Conservation (phyloP, 2,113 vertebrate genomes). For the Alligator mississippiensis region DNA sequence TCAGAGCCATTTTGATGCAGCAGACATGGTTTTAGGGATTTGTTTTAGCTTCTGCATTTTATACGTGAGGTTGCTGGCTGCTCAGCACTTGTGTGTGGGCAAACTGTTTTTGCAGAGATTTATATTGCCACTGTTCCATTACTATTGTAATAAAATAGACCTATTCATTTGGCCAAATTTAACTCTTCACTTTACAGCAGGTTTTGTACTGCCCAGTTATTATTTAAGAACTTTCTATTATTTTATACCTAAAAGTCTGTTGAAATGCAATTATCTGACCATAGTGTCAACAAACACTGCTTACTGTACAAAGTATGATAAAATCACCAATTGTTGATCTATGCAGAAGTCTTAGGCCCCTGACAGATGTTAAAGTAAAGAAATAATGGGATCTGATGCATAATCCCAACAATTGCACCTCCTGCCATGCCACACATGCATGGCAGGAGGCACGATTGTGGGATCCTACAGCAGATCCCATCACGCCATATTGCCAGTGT, state of each 20-base stretch:
- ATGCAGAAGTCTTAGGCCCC: not conserved
- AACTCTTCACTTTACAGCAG: not conserved
- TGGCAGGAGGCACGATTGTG: too few species aligned
- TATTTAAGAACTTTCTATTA: not conserved
- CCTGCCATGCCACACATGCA: too few species aligned
- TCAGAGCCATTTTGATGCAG: not conserved
- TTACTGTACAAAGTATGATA: not conserved
- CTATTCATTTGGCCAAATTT: not conserved
- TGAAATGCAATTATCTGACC: not conserved
- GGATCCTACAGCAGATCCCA: too few species aligned
- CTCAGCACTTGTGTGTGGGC: slow-evolving; percentile 14
- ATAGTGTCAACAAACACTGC: not conserved
- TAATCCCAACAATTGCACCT: too few species aligned
- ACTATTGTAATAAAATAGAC: slow-evolving; percentile 3
- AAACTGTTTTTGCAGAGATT: slow-evolving; percentile 49
- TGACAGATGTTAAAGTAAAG: too few species aligned
- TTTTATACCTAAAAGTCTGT: not conserved
- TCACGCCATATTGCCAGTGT: too few species aligned
- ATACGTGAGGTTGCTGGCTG: slow-evolving; percentile 3
- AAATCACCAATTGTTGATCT: not conserved
- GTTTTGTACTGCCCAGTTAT: not conserved
- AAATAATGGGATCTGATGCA: too few species aligned
- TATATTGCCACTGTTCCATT: not conserved
- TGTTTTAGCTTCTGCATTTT: not conserved
- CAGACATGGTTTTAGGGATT: not conserved